Evolutionary conservation across 1,140 invertebrate species (phyloP), one percentile per base, ranked within the genome.

Genomic region (Cydia amplana): DNA sequence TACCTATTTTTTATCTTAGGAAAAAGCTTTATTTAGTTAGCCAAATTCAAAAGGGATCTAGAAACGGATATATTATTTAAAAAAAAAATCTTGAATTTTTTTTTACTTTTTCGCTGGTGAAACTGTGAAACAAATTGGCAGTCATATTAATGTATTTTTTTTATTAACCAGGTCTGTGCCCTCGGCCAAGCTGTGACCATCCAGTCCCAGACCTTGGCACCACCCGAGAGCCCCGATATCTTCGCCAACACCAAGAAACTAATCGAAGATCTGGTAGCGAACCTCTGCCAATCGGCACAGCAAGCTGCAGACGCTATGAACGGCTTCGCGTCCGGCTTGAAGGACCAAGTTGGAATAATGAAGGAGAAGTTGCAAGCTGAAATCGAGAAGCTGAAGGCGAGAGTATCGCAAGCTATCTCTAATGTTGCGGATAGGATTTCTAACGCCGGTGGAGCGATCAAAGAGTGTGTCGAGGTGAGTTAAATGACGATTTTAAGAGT

Each of bases 381-480:
- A 25, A 16, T 89, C n/a, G 55, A 83, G 23, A 84, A 77, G 28
- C 32, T 91, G 7, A 80, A 74, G 14, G 75, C 81, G 5, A 76
- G 82, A 7, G 79, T 91, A 1, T 63, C 75, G 9, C 51, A 78
- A 18, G 83, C 82, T 14, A 79, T 92, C 2, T 78, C 84, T 9
- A 83, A 75, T 46, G 43, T 88, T 4, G 65, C 74, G 16, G 81
- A 88, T 5, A 85, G 73, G 60, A 80, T 89, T 4, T 76, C 77
- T 3, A 80, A 82, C 12, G 79, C 84, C 12, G 79, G 79, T 16
- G 67, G 72, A 6, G 80, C 75, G 7, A 80, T 90, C 3, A 75
- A 72, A 25, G 80, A 74, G 32, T 92, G 91, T 77, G 75, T 88
- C 55, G 82, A 87, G 25, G 91, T 92, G 84, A 87, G 82, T 84